phyloP scores from a whole-genome alignment of 2,888 invertebrate genomes.

The Ornithoptera alexandrae region DNA sequence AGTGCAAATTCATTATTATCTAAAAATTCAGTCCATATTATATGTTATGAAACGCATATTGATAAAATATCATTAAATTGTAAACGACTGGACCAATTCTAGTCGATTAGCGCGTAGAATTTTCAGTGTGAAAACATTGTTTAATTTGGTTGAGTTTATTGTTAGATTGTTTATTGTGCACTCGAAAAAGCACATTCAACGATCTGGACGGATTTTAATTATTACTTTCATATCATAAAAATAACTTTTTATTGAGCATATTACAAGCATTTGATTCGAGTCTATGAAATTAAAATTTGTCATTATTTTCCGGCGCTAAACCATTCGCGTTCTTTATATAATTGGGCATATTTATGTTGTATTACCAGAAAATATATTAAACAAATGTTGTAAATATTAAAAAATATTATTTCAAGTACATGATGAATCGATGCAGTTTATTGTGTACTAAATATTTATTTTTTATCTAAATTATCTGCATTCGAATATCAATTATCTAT shows the following conservation, averaged over 20 bases:
- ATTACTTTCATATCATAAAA: constrained; percentile 39
- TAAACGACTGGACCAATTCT: constrained; percentile 62
- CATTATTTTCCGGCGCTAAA: not conserved
- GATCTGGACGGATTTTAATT: constrained; percentile 75
- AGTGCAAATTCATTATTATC: constrained; percentile 52
- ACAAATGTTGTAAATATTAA: not conserved
- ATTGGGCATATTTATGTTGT: not conserved
- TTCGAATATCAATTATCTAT: too few relatives aligned
- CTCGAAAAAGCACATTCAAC: constrained; percentile 59
- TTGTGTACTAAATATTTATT: not conserved
- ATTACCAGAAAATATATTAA: not conserved
- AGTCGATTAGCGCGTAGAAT: constrained; percentile 39
- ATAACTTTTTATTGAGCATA: constrained; percentile 1
- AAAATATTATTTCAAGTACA: not conserved
- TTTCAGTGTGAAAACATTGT: constrained; percentile 64
- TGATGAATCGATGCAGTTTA: too few relatives aligned
- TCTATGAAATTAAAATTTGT: constrained; percentile 6
- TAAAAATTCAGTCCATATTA: constrained; percentile 73
- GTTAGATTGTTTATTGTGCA: constrained; percentile 34
- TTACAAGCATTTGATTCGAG: not conserved
- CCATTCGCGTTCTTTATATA: not conserved
- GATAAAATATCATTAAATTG: constrained; percentile 66
- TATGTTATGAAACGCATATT: constrained; percentile 55
- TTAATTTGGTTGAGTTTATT: constrained; percentile 33
- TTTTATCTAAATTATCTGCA: not conserved